Conservation (phyloP, 2,797 vertebrate genomes). For the Ammospiza maritima region DNA sequence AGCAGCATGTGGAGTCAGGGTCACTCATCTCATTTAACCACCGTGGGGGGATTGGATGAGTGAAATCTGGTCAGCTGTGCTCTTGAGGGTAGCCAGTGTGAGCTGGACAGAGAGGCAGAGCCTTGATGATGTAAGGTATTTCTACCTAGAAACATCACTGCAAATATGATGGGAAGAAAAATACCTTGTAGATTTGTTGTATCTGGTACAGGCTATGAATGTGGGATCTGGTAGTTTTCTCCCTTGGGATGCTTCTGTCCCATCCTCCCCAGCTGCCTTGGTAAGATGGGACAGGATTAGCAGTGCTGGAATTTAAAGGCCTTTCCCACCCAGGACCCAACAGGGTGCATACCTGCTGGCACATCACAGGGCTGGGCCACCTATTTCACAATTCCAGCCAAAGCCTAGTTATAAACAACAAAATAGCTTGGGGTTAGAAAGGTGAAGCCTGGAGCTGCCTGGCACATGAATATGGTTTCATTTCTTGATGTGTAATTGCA, state of each 20-base stretch:
- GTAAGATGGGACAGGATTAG: background rate
- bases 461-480: background rate
- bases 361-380: background rate
- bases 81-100: rapidly evolving
- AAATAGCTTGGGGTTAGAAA: background rate
- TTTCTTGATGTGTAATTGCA: background rate
- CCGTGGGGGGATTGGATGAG: background rate
- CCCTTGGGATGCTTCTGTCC: background rate
- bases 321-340: background rate
- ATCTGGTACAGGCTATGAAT: background rate
- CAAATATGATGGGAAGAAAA: background rate
- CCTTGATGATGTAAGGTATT: background rate
- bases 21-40: background rate
- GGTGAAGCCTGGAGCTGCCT: background rate
- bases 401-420: background rate
- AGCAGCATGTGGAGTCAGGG: background rate
- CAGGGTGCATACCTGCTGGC: background rate
- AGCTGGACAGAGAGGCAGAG: background rate
- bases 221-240: background rate
- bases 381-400: background rate
- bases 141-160: background rate
- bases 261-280: background rate
- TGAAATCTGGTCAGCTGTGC: background rate
- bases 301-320: background rate
- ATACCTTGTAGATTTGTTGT: background rate